phyloP scores from a whole-genome alignment of 1,140 invertebrate species.

The Epicauta chinensis region DNA sequence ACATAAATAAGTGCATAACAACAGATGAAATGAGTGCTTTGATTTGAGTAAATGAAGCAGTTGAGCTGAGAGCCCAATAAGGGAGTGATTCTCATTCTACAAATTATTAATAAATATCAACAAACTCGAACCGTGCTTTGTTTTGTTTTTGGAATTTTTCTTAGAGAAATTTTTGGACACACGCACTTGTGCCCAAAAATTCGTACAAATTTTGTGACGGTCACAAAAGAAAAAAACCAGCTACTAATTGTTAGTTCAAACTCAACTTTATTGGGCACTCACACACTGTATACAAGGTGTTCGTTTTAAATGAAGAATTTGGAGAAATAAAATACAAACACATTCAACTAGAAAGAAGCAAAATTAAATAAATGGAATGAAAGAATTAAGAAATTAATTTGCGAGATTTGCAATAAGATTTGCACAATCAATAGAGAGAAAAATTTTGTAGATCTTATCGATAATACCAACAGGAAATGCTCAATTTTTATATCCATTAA shows the following conservation, averaged over 20 bases:
- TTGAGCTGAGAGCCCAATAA: constrained; percentile 43
- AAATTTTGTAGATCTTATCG: too few species aligned
- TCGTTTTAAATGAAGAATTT: too few species aligned
- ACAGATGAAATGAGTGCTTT: constrained; percentile 22
- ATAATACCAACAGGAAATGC: too few species aligned
- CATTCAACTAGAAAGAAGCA: too few species aligned
- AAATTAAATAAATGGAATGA: too few species aligned
- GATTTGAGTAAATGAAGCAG: constrained; percentile 12
- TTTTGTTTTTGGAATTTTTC: constrained; percentile 12
- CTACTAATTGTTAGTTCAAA: constrained; percentile 44
- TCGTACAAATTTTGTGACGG: constrained; percentile 4
- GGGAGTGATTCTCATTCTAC: constrained; percentile 1
- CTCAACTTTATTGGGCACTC: constrained; percentile 55
- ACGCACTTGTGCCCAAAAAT: constrained; percentile 20
- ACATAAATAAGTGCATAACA: constrained; percentile 30
- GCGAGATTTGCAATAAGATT: too few species aligned
- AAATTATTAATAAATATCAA: neutral
- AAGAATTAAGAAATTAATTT: too few species aligned
- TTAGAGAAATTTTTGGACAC: constrained; percentile 14
- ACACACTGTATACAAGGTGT: constrained; percentile 9
- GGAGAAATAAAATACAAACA: too few species aligned
- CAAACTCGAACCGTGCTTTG: constrained; percentile 43
- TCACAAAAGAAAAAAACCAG: neutral
- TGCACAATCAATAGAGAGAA: too few species aligned
- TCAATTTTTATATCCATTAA: too few species aligned